A percentile compares a stretch with the other conserved stretches of the same genome.
Conservation (phyloP, 2,888 invertebrate genomes). For the Toxonevra muliebris region DNA sequence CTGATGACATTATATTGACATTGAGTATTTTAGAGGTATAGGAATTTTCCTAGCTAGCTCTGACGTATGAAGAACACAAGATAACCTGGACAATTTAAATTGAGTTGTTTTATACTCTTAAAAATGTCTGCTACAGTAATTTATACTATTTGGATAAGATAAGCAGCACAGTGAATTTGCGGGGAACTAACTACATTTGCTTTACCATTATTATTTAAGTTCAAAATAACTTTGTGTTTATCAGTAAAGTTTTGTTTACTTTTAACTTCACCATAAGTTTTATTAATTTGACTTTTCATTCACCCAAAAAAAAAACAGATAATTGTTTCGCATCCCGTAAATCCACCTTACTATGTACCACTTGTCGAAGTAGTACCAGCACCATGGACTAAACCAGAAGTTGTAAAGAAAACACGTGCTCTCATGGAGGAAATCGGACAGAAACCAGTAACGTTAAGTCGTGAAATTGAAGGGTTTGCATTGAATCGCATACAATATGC, state of each 20-base stretch:
- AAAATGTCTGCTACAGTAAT: not conserved
- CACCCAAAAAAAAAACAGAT: constrained; percentile 43
- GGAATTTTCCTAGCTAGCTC: too few relatives aligned
- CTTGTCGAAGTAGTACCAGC: constrained; percentile 94
- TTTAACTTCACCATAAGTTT: not conserved
- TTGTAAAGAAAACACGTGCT: constrained; percentile 76
- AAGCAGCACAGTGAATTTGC: not conserved
- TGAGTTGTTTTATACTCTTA: too few relatives aligned
- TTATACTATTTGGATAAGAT: not conserved
- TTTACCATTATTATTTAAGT: not conserved
- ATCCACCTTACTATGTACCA: constrained; percentile 96
- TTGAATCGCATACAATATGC: constrained; percentile 95
- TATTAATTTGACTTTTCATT: constrained; percentile 8
- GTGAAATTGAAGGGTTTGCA: constrained; percentile 92
- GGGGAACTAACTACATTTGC: too few relatives aligned
- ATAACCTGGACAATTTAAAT: too few relatives aligned
- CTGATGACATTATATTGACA: too few relatives aligned
- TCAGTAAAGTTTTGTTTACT: not conserved
- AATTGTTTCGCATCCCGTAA: constrained; percentile 90
- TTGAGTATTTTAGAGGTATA: too few relatives aligned
- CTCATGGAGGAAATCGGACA: constrained; percentile 90
- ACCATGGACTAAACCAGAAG: constrained; percentile 87
- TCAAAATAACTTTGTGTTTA: not conserved
- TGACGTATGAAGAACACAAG: too few relatives aligned
- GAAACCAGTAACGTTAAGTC: constrained; percentile 84